Evolutionary conservation across 1,140 invertebrate species (phyloP), one percentile per base, ranked within the genome.

Genomic region (Schlechtendalia chinensis): DNA sequence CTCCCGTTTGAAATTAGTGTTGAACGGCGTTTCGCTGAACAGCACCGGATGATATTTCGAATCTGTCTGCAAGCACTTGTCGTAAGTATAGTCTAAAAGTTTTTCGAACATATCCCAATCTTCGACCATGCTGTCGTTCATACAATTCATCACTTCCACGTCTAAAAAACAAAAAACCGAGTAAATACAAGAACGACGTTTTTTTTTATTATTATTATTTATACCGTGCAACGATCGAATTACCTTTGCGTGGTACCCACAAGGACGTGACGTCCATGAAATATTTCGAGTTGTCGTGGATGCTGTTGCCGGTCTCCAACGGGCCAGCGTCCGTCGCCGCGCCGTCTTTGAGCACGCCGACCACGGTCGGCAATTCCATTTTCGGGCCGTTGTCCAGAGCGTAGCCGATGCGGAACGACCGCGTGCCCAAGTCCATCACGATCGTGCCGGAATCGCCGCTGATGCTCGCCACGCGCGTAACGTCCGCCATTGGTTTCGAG

Each of bases 391-490:
- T 94, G 86, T 96, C 94, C 80, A 94, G 93, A n/a, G 93, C 94
- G 89, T 93, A 95, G 22, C 94, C 94, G 24, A 93, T 93, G 81
- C 94, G 87, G 45, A 96, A 85, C 1, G 94, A 95, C 86, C 94
- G 93, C 84, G 96, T 94, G 0, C 96, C 97, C 67, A 96, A 91
- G 87, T 99, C 97, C 86, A 99, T 97, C 14, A 99, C 97, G 71
- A 99, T 85, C 0, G 97, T 97, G 17, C 97, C 97, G 83, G 99
- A 98, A 86, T 99, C 97, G 89, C 99, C 97, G 39, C 93, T 17
- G 1, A 39, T 8, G 3, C 3, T 39, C 8, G 32, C 32, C 32
- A 8, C 32, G 32, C 32, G 32, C 32, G n/a, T n/a, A n/a, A 39
- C 32, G 32, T 1, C 50, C 16, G 50, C 11, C 50, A 53, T 53